Evolutionary conservation across 2,888 invertebrate genomes (phyloP).

Genomic region (Anagyrus pseudococci): DNA sequence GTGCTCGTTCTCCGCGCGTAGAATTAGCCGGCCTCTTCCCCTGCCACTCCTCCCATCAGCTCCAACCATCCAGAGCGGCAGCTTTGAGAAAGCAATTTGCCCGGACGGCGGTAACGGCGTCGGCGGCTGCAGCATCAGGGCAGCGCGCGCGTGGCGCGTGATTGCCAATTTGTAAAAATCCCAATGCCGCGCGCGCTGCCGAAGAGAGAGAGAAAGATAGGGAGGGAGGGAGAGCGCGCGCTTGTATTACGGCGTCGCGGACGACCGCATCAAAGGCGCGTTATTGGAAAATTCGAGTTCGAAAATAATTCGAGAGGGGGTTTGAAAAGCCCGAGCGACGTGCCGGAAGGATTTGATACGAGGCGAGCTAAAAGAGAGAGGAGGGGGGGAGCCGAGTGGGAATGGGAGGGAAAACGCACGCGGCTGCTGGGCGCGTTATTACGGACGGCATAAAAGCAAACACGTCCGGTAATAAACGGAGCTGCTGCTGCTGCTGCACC

Average conservation of each 20-base stretch:
- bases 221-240: neutral
- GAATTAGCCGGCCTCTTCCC: neutral
- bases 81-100: conserved; percentile 50
- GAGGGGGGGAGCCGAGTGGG: neutral
- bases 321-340: too few relatives aligned
- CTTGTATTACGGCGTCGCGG: conserved; percentile 34
- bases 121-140: conserved; percentile 28
- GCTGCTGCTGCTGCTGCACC: too few relatives aligned
- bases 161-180: conserved; percentile 58
- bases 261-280: conserved; percentile 31
- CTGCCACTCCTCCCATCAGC: conserved; percentile 13
- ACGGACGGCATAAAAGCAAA: conserved; percentile 17
- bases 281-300: conserved; percentile 36
- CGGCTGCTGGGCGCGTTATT: conserved; percentile 11
- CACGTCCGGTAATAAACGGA: conserved; percentile 19
- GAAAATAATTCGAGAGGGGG: conserved; percentile 28
- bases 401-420: neutral
- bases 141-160: conserved; percentile 44
- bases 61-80: neutral
- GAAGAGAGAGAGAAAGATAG: too few relatives aligned
- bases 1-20: neutral
- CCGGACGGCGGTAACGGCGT: too few relatives aligned
- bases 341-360: neutral
- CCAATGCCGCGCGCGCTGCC: conserved; percentile 35
- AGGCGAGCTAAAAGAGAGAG: conserved; percentile 2